Conservation (phyloP, 2,797 vertebrate genomes). For the Fratercula arctica region DNA sequence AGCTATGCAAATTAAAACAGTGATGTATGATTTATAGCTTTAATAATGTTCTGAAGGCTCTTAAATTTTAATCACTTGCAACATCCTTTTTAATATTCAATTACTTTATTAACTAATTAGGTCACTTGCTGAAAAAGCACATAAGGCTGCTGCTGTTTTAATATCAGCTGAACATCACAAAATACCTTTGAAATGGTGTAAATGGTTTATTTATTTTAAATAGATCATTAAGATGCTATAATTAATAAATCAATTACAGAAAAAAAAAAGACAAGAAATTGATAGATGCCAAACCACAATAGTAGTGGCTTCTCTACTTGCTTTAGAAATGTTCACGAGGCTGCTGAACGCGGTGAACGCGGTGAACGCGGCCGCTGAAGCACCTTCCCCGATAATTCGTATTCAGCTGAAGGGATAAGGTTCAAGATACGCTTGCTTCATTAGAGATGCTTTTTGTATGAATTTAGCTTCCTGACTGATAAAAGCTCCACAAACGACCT, state of each 20-base stretch:
- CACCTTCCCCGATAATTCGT: slow-evolving; percentile 71
- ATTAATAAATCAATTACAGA: slow-evolving; percentile 80
- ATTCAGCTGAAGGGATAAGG: slow-evolving; percentile 41
- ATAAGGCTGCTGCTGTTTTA: slow-evolving; percentile 84
- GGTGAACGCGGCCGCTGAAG: slow-evolving; percentile 36
- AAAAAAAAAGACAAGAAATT: slow-evolving; percentile 41
- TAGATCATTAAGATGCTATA: slow-evolving; percentile 80
- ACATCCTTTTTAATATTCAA: slow-evolving; percentile 89
- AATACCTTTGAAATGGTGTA: slow-evolving; percentile 83
- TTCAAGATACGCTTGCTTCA: slow-evolving; percentile 17
- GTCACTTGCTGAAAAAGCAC: slow-evolving; percentile 87
- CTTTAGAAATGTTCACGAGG: slow-evolving; percentile 33
- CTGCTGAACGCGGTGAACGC: slow-evolving; percentile 38
- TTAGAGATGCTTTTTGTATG: slow-evolving; percentile 47
- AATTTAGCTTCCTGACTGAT: slow-evolving; percentile 55
- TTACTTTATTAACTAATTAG: slow-evolving; percentile 90
- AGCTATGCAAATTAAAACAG: slow-evolving; percentile 87
- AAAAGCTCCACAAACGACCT: slow-evolving; percentile 50
- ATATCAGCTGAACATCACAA: slow-evolving; percentile 81
- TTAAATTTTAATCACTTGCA: slow-evolving; percentile 89
- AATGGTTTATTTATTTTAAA: slow-evolving; percentile 86
- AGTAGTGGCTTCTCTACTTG: slow-evolving; percentile 39
- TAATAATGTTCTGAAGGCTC: slow-evolving; percentile 87
- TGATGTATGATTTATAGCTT: slow-evolving; percentile 88
- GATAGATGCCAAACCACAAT: slow-evolving; percentile 68